phyloP scores from a whole-genome alignment of 2,797 vertebrate species.

The Saxicola maurus region DNA sequence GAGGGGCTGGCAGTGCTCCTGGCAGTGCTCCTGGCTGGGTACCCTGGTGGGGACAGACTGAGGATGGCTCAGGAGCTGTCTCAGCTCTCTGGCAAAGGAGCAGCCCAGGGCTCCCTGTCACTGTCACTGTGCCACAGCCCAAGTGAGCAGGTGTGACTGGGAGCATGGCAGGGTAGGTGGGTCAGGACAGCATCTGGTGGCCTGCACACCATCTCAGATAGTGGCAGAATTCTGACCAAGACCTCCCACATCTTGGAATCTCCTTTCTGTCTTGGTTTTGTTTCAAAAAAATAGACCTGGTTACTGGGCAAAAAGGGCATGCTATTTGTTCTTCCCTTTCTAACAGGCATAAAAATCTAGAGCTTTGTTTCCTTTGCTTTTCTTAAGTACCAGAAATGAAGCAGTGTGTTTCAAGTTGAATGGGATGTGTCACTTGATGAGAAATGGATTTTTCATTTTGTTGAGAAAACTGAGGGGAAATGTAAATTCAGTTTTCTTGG shows the following conservation, averaged over 20 bases:
- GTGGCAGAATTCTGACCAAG: not conserved
- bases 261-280: not conserved
- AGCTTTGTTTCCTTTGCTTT: not conserved
- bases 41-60: too few species aligned
- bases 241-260: not conserved
- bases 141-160: accelerated
- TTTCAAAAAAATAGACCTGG: not conserved
- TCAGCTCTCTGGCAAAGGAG: too few species aligned
- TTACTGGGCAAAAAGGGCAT: not conserved
- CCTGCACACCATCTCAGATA: accelerated
- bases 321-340: not conserved
- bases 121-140: not conserved
- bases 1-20: not conserved
- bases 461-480: not conserved
- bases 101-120: too few species aligned
- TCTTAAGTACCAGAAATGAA: not conserved
- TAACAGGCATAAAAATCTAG: not conserved
- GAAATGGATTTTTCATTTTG: not conserved
- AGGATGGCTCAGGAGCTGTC: too few species aligned
- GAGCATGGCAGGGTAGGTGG: not conserved
- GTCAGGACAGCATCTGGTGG: not conserved
- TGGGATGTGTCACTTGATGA: not conserved
- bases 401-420: conserved; percentile 3
- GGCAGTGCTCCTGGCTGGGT: not conserved
- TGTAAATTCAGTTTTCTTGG: not conserved